Conservation (phyloP, 2,113 vertebrate genomes). For the Nematolebias whitei region DNA sequence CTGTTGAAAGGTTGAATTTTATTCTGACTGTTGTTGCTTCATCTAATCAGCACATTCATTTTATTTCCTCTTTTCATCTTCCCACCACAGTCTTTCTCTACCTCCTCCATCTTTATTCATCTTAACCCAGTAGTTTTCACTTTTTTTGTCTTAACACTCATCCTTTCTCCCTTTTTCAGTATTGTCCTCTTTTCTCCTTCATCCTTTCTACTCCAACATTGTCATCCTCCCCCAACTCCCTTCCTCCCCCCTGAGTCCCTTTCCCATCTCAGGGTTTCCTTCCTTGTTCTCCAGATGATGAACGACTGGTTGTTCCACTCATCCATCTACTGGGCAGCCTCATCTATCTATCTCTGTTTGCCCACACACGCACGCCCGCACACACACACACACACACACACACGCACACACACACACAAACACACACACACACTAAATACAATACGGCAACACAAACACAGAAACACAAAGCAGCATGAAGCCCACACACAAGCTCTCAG, state of each 20-base stretch:
- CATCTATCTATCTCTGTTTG: slow-evolving; percentile 78
- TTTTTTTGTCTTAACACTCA: neutral
- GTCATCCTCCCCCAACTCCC: no score
- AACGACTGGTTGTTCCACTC: slow-evolving; percentile 72
- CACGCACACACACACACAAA: no score
- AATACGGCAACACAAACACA: slow-evolving; percentile 1
- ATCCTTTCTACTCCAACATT: no score
- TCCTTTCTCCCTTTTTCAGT: neutral
- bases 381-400: slow-evolving; percentile 31
- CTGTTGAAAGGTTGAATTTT: no score
- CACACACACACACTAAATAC: no score
- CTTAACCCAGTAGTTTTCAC: no score
- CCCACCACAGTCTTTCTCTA: no score
- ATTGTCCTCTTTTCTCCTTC: neutral
- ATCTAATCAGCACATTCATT: no score
- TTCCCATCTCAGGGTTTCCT: slow-evolving; percentile 60
- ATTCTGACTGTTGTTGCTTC: no score
- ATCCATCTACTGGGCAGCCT: slow-evolving; percentile 78
- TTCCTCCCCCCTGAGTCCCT: slow-evolving; percentile 13
- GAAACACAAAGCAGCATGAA: slow-evolving; percentile 20
- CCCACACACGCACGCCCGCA: slow-evolving; percentile 40
- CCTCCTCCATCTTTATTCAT: no score
- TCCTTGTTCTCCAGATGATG: slow-evolving; percentile 76
- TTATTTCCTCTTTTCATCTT: neutral
- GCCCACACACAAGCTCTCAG: slow-evolving; percentile 10